Evolutionary conservation across 1,140 invertebrate genomes (phyloP), one percentile per base, ranked within the genome.

Genomic region (Meloidogyne hapla): DNA sequence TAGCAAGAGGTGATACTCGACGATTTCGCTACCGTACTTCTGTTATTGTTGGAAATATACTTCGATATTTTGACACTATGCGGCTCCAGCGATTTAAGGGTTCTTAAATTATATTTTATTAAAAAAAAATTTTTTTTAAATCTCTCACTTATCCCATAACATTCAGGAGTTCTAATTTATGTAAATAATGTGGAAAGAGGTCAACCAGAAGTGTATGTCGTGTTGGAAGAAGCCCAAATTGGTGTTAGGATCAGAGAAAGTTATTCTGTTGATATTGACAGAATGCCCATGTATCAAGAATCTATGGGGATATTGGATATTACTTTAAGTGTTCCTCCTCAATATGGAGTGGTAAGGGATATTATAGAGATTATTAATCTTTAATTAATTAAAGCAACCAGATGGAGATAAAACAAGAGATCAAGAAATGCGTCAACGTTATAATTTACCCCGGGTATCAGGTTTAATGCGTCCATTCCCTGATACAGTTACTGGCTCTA

Each of bases 211-310:
- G 81, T 86, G 38, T 86, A 86, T 72, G 85, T 86, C 0, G 86
- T 87, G n/a, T 73, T 86, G 64, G 86, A 87, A 71, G 85, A 86
- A 77, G 86, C 85, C 3, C 86, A 86, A 75, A 86, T 86, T 69
- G 85, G 85, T 63, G 56, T 86, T 28, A 62, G 84, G 18, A 87
- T 86, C 65, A 69, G 86, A 18, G 85, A 86, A 76, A 82, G 79
- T 28, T 87, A 85, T 70, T 78, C 81, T 6, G 66, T 86, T 15
- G 85, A 87, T 78, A 87, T 86, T 74, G 85, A 87, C 70, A 81
- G 86, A 61, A 75, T 87, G 61, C 81, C 86, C 21, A 82, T 79
- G 70, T 86, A 87, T 62, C 86, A 86, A 76, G 85, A 86, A 66
- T 78, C 74, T 40, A 86, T 86, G 85, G 85, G 85, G 56, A 80